A percentile compares a stretch with the other conserved stretches of the same genome.
phyloP scores from a whole-genome alignment of 1,140 invertebrate genomes.

The Magallana gigas region DNA sequence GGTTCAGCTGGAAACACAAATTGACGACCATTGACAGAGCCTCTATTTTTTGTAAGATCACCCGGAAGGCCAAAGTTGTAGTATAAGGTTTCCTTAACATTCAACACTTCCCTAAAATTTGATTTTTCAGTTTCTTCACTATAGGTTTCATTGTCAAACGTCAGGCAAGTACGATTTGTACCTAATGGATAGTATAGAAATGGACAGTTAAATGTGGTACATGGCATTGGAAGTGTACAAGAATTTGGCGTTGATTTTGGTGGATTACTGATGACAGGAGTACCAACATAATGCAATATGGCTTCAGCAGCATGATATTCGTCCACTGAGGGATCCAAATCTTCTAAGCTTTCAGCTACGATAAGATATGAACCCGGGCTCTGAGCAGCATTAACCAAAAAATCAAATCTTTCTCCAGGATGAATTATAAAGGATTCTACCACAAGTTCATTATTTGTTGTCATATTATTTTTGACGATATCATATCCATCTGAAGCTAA shows the following conservation, averaged over 20 bases:
- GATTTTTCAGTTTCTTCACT: slow-evolving; percentile 40
- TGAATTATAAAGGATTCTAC: slow-evolving; percentile 70
- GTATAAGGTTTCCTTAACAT: slow-evolving; percentile 50
- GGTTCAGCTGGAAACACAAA: slow-evolving; percentile 45
- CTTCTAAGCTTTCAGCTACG: slow-evolving; percentile 84
- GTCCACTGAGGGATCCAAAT: neutral
- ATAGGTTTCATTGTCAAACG: slow-evolving; percentile 46
- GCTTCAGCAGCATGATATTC: slow-evolving; percentile 81
- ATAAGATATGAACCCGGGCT: slow-evolving; percentile 47
- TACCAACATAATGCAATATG: slow-evolving; percentile 85
- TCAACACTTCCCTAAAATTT: neutral
- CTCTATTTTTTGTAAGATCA: slow-evolving; percentile 37
- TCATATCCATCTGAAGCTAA: slow-evolving; percentile 91
- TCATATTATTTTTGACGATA: slow-evolving; percentile 75
- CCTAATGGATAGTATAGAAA: slow-evolving; percentile 49
- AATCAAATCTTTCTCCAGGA: slow-evolving; percentile 90
- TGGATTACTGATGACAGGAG: slow-evolving; percentile 1
- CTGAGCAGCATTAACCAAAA: slow-evolving; percentile 88
- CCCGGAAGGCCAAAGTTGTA: slow-evolving; percentile 65
- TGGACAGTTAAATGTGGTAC: slow-evolving; percentile 61
- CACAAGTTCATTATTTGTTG: slow-evolving; percentile 82
- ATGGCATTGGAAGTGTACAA: slow-evolving; percentile 43
- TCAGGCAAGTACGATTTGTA: slow-evolving; percentile 47
- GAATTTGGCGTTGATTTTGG: slow-evolving; percentile 20
- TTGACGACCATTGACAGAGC: slow-evolving; percentile 58